phyloP scores from a whole-genome alignment of 2,888 invertebrate species.

The Andricus quercusramuli region DNA sequence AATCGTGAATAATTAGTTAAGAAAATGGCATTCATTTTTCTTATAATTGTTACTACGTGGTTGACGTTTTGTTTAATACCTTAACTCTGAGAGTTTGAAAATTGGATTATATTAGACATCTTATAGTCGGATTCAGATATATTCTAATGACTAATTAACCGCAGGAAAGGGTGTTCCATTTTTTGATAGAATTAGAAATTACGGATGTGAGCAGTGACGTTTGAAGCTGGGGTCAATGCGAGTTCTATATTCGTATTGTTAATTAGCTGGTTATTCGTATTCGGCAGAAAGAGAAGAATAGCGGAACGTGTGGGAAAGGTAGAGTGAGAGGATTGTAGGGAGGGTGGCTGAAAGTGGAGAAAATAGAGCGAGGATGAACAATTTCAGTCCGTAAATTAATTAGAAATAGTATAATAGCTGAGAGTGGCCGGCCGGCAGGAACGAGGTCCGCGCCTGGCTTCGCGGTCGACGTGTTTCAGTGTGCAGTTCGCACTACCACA shows the following conservation, averaged over 20 bases:
- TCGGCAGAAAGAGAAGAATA: neutral
- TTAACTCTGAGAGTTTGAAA: neutral
- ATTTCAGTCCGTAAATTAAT: constrained; percentile 69
- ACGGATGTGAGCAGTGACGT: neutral
- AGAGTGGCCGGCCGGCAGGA: constrained; percentile 61
- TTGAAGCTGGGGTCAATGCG: neutral
- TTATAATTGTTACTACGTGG: neutral
- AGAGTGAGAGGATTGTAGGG: neutral
- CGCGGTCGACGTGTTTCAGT: constrained; percentile 55
- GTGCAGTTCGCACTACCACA: constrained; percentile 56
- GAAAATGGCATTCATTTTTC: neutral
- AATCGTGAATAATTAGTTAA: too few species aligned
- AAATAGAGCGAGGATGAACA: constrained; percentile 49
- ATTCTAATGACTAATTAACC: neutral
- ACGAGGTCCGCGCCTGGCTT: constrained; percentile 56
- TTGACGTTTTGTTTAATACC: neutral
- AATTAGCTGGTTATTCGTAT: constrained; percentile 19
- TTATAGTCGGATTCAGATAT: neutral
- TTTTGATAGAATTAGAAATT: neutral
- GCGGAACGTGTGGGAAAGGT: constrained; percentile 6
- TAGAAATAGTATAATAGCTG: constrained; percentile 68
- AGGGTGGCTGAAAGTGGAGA: constrained; percentile 37
- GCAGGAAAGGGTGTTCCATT: neutral
- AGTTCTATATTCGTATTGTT: constrained; percentile 6
- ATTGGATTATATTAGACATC: neutral